These are phyloP conservation scores for Cassiopea andromeda DNA, from an alignment of 30 jellyfish, hydroid and myxozoan species.

Conservation along the genomic window DNA sequence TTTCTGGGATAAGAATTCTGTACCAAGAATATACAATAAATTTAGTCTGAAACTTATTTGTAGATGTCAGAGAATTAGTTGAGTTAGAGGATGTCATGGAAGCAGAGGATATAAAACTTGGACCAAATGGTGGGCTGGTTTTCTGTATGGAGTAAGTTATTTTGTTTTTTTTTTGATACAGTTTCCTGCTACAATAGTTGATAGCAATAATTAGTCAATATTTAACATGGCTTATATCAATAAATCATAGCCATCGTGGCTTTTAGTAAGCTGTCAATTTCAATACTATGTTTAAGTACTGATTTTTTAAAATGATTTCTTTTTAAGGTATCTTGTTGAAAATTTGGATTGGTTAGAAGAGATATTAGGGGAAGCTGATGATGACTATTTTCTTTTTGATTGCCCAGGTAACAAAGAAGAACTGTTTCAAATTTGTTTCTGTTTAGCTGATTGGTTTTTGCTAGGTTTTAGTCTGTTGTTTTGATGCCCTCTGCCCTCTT, in stretches of 20 bases:
- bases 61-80: constrained; percentile 88
- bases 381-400: constrained; percentile 87
- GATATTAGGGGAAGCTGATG: constrained; percentile 82
- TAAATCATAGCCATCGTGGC: too few species aligned
- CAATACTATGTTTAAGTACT: too few species aligned
- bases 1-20: not conserved
- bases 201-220: too few species aligned
- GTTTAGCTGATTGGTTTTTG: not conserved
- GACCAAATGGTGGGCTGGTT: constrained; percentile 98
- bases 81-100: constrained; percentile 96
- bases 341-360: constrained; percentile 92
- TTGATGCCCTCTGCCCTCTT: not conserved
- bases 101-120: constrained; percentile 91
- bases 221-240: too few species aligned
- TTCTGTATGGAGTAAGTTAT: constrained; percentile 93
- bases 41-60: too few species aligned
- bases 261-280: too few species aligned
- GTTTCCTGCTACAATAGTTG: too few species aligned
- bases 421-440: not conserved
- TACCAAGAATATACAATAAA: not conserved
- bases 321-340: constrained; percentile 71
- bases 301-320: too few species aligned
- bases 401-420: constrained; percentile 75
- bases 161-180: too few species aligned
- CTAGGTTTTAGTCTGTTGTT: not conserved